These are phyloP conservation scores for Psylliodes chrysocephalus DNA, from an alignment of 2,888 invertebrate species.

Conservation along the genomic window DNA sequence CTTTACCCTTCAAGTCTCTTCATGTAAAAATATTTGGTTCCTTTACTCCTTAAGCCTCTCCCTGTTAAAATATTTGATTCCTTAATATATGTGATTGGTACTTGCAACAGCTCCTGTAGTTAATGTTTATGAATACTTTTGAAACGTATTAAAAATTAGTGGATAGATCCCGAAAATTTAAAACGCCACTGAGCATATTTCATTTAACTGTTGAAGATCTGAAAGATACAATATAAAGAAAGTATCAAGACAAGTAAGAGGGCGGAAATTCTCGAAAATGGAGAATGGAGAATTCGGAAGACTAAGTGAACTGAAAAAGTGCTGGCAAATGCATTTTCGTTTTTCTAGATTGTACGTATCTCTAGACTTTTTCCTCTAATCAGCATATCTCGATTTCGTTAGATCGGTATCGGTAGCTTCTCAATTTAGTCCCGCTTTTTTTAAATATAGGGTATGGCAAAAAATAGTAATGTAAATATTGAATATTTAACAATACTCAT, in stretches of 20 bases:
- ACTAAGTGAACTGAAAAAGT: conserved; percentile 56
- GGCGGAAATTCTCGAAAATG: conserved; percentile 50
- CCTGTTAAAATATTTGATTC: no score
- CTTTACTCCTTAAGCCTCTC: no score
- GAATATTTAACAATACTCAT: no score
- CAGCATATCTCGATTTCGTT: conserved; percentile 24
- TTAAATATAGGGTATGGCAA: no score
- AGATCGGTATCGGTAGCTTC: not conserved
- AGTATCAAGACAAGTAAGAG: conserved; percentile 48
- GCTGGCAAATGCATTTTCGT: conserved; percentile 53
- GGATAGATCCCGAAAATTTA: no score
- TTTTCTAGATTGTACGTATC: conserved; percentile 14
- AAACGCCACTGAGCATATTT: conserved; percentile 2
- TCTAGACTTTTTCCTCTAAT: conserved; percentile 20
- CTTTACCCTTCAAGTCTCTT: no score
- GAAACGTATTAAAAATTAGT: no score
- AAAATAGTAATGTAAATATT: no score
- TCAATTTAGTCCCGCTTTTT: not conserved
- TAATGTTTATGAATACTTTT: no score
- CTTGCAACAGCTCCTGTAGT: no score
- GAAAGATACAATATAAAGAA: conserved; percentile 25
- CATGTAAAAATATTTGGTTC: no score
- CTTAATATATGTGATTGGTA: no score
- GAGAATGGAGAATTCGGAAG: conserved; percentile 48
- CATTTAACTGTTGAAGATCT: not conserved